Percentiles rank a stretch among this genome's conserved stretches.
phyloP scores from a whole-genome alignment of 2,888 invertebrate species.

The Sisyra nigra region DNA sequence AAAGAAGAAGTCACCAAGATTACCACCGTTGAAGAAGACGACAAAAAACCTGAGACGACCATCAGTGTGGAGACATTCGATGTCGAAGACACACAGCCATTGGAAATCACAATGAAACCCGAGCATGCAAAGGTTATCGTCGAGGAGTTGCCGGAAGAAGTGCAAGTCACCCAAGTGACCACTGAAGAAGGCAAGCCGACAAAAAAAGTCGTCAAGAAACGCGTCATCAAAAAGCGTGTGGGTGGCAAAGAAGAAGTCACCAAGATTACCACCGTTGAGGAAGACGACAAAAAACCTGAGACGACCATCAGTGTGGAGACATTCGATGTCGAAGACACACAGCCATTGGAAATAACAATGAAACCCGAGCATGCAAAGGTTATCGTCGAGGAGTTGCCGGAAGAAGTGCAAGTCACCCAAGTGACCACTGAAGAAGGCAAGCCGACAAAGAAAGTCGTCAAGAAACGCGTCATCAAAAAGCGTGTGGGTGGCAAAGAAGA shows the following conservation, averaged over 20 bases:
- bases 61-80: slow-evolving; percentile 18
- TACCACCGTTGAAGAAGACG: slow-evolving; percentile 25
- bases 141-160: slow-evolving; percentile 14
- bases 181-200: slow-evolving; percentile 23
- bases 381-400: slow-evolving; percentile 14
- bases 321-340: slow-evolving; percentile 6
- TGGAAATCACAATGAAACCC: slow-evolving; percentile 13
- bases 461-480: slow-evolving; percentile 21
- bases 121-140: slow-evolving; percentile 11
- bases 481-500: slow-evolving; percentile 20
- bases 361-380: slow-evolving; percentile 14
- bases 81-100: slow-evolving; percentile 12
- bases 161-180: slow-evolving; percentile 15
- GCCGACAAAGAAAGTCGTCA: slow-evolving; percentile 11
- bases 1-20: slow-evolving; percentile 24
- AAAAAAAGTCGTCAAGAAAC: slow-evolving; percentile 27
- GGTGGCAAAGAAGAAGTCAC: slow-evolving; percentile 22
- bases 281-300: slow-evolving; percentile 20
- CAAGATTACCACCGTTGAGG: slow-evolving; percentile 21
- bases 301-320: slow-evolving; percentile 17
- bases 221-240: slow-evolving; percentile 29
- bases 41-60: slow-evolving; percentile 24
- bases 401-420: slow-evolving; percentile 18
- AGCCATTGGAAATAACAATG: slow-evolving; percentile 13
- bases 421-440: slow-evolving; percentile 14